Base-by-base conservation (phyloP, 2,113 vertebrate species). In the Jaculus jaculus region DNA sequence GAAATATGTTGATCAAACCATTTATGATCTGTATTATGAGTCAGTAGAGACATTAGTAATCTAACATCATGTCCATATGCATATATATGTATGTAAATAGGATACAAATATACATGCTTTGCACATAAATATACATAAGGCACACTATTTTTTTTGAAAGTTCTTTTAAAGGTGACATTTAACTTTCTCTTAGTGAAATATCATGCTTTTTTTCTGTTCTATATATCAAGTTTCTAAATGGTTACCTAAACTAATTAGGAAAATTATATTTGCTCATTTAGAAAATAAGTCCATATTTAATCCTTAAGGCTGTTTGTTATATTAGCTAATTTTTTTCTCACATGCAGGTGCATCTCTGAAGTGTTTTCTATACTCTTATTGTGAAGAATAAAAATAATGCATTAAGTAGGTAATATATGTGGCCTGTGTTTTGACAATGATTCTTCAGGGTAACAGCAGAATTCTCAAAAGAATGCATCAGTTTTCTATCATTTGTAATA, bases 161-260 rank as follows among this genome's bases (percentile, higher is more conserved):
- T 32, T 73, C 10, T n/a, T 85, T 92, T 93, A 18, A 92, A 84
- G 68, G 66, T 91, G 30, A 5, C 77, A 42, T 86, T 94, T 93
- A 24, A 37, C 13, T 84, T 87, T 11, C 51, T 91, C 66, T 88
- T 30, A 60, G 4, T 54, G 54, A 54, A 54, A 54, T 54, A 54
- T 54, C 54, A 54, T 16, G 15, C 6, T 47, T 47, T 47, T 83
- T 96, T 93, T 51, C 85, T 81, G 54, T 82, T 21, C 0, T 60
- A 92, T 90, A 75, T 90, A 15, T 28, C 72, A 51, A 87, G 37
- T 87, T 18, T 61, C 83, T 96, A 88, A 91, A 79, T 77, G 54
- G 81, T 66, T 83, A 39, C 82, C 95, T 42, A 96, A 93, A 93
- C 32, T 90, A 96, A 96, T 89, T 85, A 71, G 81, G 28, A 89